Base-by-base conservation (phyloP, 2,113 vertebrate genomes). In the Ciconia boyciana region DNA sequence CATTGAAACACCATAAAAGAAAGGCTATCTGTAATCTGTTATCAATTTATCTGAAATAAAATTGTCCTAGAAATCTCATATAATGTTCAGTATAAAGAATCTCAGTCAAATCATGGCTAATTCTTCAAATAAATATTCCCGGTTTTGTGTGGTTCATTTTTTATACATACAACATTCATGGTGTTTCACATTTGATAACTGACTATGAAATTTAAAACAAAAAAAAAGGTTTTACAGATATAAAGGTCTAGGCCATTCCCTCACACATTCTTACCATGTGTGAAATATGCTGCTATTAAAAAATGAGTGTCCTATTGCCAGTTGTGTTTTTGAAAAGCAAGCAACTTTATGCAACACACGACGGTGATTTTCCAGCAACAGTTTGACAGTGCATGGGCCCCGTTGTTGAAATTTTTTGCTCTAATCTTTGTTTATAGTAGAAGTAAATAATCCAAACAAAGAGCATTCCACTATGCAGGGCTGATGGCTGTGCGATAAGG, bases 391-490 rank as follows among this genome's bases (percentile, higher is more conserved):
- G 97, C 97, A 89, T 93, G 97, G 98, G 97, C 97, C 94, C 97
- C 79, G 94, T 80, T 90, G 96, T 86, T 98, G 97, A 98, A 97
- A 97, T 98, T 98, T 98, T 98, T 98, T 98, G 70, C 96, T 98
- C 98, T 99, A 98, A 99, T 98, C 98, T 99, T 98, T 99, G 99
- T 99, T 99, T 99, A 99, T 97, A 98, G 96, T 97, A 97, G 97
- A 97, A 98, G 97, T 98, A 99, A 99, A 99, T 98, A 98, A 98
- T 98, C 97, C 97, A 98, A 98, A 98, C 97, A 97, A 98, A 97
- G 97, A 97, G 95, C 97, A 97, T 98, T 98, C 98, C 97, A 97
- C 96, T 95, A 96, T 87, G 94, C 94, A 95, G 97, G 79, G 86
- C 94, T 97, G 98, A 98, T 91, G 95, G 93, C 92, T 98, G 97